Conservation (phyloP, 64 coral and sea anemone genomes). For the Montipora sp. region DNA sequence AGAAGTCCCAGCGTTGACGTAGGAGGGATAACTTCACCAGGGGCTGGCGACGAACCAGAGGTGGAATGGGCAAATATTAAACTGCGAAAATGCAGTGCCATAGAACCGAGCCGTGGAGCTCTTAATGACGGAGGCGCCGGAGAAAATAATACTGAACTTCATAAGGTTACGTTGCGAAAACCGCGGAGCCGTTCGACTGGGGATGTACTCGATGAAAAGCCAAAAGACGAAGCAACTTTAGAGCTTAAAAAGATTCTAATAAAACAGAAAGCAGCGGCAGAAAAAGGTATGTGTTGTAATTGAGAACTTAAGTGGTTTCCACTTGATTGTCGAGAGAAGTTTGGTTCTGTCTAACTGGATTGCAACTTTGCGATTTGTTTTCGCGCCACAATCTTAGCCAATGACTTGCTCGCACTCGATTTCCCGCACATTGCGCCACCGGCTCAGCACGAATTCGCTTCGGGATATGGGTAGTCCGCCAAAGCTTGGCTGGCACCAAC, state of each 20-base stretch:
- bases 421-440: too few species aligned
- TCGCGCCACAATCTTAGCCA: too few species aligned
- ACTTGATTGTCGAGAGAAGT: too few species aligned
- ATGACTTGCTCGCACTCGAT: too few species aligned
- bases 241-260: conserved; percentile 57
- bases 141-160: neutral
- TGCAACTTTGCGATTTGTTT: too few species aligned
- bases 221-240: conserved; percentile 49
- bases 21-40: conserved; percentile 10
- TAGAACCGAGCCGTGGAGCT: neutral
- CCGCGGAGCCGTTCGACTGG: conserved; percentile 58
- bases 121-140: neutral
- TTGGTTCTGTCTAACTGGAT: too few species aligned
- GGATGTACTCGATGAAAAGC: conserved; percentile 58
- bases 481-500: too few species aligned
- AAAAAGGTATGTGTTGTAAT: conserved; percentile 27
- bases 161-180: conserved; percentile 42
- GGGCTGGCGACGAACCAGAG: neutral
- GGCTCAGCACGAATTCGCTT: too few species aligned
- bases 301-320: neutral
- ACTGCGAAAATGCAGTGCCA: conserved; percentile 39
- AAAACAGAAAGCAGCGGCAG: conserved; percentile 54
- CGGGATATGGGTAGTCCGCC: too few species aligned
- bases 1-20: conserved; percentile 43
- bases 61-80: conserved; percentile 55